Percentiles rank a stretch among this genome's conserved stretches.
Conservation (phyloP, 2,113 vertebrate species). For the Toxotes jaculatrix region DNA sequence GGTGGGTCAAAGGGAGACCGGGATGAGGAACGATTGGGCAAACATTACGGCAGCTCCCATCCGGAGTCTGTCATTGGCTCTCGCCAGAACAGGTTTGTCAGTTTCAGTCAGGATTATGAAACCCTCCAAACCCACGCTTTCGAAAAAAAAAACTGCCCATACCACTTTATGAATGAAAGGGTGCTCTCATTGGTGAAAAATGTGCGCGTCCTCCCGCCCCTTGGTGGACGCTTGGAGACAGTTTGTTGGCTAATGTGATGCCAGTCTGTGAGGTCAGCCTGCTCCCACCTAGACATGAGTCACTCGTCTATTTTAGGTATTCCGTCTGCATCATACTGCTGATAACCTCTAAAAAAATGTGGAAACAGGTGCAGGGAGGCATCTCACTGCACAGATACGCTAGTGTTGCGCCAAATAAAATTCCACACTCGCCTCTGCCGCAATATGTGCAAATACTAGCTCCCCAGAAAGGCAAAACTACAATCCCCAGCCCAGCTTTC, state of each 20-base stretch:
- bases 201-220: conserved; percentile 66
- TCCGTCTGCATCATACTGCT: conserved; percentile 51
- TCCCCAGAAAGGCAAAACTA: conserved; percentile 67
- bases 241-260: conserved; percentile 64
- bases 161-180: conserved; percentile 86
- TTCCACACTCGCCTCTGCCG: not conserved
- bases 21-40: conserved; percentile 71
- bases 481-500: conserved; percentile 60
- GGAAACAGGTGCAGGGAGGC: not conserved
- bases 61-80: conserved; percentile 72
- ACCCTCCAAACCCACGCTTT: conserved; percentile 80
- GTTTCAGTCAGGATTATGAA: conserved; percentile 85
- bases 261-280: conserved; percentile 65
- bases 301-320: conserved; percentile 69
- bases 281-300: conserved; percentile 66
- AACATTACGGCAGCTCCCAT: conserved; percentile 68
- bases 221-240: conserved; percentile 5
- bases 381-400: not conserved
- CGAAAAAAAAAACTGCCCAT: conserved; percentile 73
- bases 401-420: not conserved
- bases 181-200: conserved; percentile 74
- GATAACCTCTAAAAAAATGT: conserved; percentile 11
- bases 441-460: not conserved
- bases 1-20: conserved; percentile 63
- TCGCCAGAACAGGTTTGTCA: conserved; percentile 77